Conservation (phyloP, 2,113 vertebrate species). For the Ictidomys tridecemlineatus region DNA sequence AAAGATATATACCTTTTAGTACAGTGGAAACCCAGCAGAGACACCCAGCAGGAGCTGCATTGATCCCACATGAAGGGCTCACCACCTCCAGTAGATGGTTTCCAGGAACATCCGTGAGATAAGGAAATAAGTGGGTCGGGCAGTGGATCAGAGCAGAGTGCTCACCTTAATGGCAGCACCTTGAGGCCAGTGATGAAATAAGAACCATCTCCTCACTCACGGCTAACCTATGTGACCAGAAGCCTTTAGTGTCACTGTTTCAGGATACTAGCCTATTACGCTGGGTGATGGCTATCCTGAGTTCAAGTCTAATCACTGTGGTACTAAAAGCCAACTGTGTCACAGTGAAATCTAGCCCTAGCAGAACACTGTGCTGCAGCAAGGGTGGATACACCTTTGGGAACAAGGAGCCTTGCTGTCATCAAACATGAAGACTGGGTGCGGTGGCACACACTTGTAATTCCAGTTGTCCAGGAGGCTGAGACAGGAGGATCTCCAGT, state of each 20-base stretch:
- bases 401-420: too few species aligned
- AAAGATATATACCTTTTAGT: background rate
- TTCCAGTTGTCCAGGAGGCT: too few species aligned
- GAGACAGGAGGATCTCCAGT: too few species aligned
- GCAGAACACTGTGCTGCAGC: accelerated
- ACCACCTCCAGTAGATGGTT: background rate
- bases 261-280: background rate
- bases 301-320: background rate
- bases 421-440: too few species aligned
- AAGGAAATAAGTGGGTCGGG: background rate
- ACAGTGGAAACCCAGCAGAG: background rate
- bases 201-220: background rate
- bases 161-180: accelerated
- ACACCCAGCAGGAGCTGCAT: background rate
- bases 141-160: accelerated
- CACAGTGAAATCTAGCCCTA: accelerated
- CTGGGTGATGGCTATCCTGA: background rate
- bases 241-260: too few species aligned
- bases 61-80: too few species aligned
- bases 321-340: background rate
- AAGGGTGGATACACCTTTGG: background rate
- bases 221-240: accelerated
- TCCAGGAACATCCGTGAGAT: background rate
- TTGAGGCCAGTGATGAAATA: too few species aligned
- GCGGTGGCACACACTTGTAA: too few species aligned